phyloP scores from a whole-genome alignment of 2,888 invertebrate genomes.

The Troglohyphantes excavatus region DNA sequence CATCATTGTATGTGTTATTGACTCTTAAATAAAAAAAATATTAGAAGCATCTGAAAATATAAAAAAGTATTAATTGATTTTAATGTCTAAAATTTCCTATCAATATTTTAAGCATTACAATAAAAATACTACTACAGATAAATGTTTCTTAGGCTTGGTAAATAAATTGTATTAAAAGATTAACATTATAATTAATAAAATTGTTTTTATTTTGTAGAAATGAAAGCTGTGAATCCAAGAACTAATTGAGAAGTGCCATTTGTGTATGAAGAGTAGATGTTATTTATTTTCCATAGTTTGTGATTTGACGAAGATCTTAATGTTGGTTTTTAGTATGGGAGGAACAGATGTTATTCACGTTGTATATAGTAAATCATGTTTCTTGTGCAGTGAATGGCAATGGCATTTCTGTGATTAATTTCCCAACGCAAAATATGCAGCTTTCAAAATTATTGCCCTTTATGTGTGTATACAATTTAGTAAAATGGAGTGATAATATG shows the following conservation, averaged over 20 bases:
- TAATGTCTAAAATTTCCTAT: too few relatives aligned
- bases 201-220: constrained; percentile 56
- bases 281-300: constrained; percentile 72
- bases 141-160: background rate
- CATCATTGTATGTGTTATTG: too few relatives aligned
- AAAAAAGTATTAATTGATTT: too few relatives aligned
- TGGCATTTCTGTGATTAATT: constrained; percentile 74
- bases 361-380: constrained; percentile 67
- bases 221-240: constrained; percentile 69
- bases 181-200: background rate
- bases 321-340: constrained; percentile 54
- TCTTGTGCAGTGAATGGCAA: constrained; percentile 56
- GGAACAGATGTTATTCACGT: constrained; percentile 54
- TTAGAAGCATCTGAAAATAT: too few relatives aligned
- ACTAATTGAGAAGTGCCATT: constrained; percentile 74
- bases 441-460: constrained; percentile 69
- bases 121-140: background rate
- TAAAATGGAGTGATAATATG: constrained; percentile 71
- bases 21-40: too few relatives aligned
- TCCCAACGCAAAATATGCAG: constrained; percentile 56
- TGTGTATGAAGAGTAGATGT: constrained; percentile 63
- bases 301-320: constrained; percentile 46
- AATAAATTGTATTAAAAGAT: background rate
- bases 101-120: too few relatives aligned
- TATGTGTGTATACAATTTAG: constrained; percentile 62